Conservation (phyloP, 2,113 vertebrate genomes). For the Theropithecus gelada region DNA sequence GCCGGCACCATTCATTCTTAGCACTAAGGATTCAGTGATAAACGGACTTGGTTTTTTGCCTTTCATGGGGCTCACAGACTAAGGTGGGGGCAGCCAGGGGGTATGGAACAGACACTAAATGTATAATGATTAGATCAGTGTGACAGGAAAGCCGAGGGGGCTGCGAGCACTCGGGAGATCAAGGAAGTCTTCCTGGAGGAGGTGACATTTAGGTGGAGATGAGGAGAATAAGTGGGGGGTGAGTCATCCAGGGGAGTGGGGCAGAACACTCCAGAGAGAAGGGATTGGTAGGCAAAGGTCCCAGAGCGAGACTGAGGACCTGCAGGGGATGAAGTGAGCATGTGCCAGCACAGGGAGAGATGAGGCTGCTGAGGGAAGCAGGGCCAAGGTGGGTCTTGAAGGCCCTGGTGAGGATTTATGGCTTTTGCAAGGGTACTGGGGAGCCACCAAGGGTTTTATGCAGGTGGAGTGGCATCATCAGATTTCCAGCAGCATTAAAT, state of each 20-base stretch:
- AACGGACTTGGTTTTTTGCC: not conserved
- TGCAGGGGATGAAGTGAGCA: not conserved
- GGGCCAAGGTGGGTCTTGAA: not conserved
- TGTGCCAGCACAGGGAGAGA: no score
- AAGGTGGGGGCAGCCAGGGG: not conserved
- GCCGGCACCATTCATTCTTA: rapidly evolving
- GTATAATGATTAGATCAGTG: no score
- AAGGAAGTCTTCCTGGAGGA: not conserved
- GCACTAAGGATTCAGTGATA: not conserved
- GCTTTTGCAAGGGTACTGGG: not conserved
- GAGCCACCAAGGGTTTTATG: not conserved
- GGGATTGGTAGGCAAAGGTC: not conserved
- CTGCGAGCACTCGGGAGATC: not conserved
- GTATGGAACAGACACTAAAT: not conserved
- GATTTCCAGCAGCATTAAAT: not conserved
- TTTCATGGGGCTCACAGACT: not conserved
- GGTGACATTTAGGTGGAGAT: not conserved
- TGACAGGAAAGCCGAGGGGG: not conserved
- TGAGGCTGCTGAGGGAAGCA: not conserved
- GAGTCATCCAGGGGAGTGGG: not conserved
- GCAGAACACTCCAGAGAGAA: not conserved
- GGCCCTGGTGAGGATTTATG: not conserved
- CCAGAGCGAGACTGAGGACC: not conserved
- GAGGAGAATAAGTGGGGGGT: not conserved
- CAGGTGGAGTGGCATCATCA: not conserved